Evolutionary conservation across 2,797 vertebrate genomes (phyloP).

Genomic region (Meda fulgida): DNA sequence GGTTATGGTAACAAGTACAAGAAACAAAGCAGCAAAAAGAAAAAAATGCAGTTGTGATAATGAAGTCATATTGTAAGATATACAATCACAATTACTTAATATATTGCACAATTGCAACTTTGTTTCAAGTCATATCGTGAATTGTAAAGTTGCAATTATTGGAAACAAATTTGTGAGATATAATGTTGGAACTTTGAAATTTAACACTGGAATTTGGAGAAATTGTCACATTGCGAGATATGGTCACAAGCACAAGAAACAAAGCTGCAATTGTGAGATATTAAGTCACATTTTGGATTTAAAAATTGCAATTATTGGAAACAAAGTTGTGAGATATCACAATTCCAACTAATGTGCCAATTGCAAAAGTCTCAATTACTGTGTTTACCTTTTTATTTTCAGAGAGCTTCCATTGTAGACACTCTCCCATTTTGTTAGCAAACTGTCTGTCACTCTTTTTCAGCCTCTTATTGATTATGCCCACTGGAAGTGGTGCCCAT

Average conservation of each 20-base stretch:
- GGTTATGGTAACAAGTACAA: not conserved
- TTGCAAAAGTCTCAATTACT: not conserved
- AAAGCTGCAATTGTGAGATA: not conserved
- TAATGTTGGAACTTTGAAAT: not conserved
- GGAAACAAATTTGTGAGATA: not conserved
- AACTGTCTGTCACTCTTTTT: slow-evolving; percentile 35
- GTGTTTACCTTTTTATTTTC: not conserved
- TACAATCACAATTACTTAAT: not conserved
- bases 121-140: not conserved
- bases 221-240: not conserved
- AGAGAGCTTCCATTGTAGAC: not conserved
- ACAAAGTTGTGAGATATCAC: not conserved
- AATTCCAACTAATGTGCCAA: not conserved
- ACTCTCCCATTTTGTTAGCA: slow-evolving; percentile 18
- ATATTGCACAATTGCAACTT: not conserved
- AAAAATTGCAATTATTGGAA: not conserved
- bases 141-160: not conserved
- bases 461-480: slow-evolving; percentile 41
- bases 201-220: not conserved
- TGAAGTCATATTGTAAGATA: not conserved
- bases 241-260: not conserved
- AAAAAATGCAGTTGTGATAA: not conserved
- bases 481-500: slow-evolving; percentile 19
- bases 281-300: not conserved
- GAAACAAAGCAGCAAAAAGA: not conserved